Evolutionary conservation across 2,113 vertebrate species (phyloP).

Genomic region (Thunnus maccoyii): DNA sequence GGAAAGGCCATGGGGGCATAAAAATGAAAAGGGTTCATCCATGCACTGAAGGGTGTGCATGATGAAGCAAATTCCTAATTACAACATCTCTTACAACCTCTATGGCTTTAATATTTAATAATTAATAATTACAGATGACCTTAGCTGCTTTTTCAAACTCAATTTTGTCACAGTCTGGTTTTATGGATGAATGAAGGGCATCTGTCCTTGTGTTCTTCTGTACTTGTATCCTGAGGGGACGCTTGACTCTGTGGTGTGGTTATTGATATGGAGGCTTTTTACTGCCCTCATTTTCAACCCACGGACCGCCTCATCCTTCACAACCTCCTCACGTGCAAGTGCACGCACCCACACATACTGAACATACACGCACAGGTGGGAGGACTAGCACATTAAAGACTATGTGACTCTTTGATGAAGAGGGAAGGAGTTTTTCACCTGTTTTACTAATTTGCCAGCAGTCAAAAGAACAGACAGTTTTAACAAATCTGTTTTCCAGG

Average conservation of each 20-base stretch:
- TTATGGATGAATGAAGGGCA: constrained; percentile 20
- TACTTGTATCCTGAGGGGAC: constrained; percentile 17
- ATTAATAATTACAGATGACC: not conserved
- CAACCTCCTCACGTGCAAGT: not conserved
- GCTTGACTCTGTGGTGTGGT: constrained; percentile 26
- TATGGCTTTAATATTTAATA: not conserved
- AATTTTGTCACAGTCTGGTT: not conserved
- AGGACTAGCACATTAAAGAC: constrained; percentile 10
- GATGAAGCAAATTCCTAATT: not conserved
- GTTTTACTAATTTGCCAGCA: constrained; percentile 18
- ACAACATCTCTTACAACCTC: not conserved
- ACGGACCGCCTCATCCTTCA: not conserved
- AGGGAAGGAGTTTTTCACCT: constrained; percentile 13
- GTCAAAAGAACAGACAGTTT: not conserved
- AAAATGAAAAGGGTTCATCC: no score
- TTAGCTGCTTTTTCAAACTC: not conserved
- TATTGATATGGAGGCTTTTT: constrained; percentile 30
- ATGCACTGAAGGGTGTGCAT: not conserved
- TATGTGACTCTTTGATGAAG: constrained; percentile 20
- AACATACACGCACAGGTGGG: not conserved
- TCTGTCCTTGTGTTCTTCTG: constrained; percentile 19
- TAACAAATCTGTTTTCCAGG: no score
- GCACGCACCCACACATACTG: not conserved
- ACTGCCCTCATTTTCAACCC: constrained; percentile 17
- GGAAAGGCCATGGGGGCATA: not conserved